Percentiles rank a stretch among this genome's conserved stretches.
Conservation (phyloP, 1,140 invertebrate genomes). For the Drosophila tristis region DNA sequence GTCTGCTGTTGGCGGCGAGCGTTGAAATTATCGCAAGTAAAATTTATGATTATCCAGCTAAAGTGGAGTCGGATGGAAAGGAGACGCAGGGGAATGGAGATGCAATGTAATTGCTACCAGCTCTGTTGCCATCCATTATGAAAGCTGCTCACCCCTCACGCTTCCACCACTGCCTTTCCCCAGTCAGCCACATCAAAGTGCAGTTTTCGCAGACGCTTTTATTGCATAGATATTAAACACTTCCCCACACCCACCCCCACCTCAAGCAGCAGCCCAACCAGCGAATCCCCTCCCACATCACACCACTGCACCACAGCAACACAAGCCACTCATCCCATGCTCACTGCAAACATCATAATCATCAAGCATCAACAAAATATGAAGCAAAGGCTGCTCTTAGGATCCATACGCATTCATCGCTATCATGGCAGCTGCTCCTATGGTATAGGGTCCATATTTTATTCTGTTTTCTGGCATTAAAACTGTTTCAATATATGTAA, state of each 20-base stretch:
- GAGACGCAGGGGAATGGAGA: not conserved
- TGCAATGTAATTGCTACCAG: constrained; percentile 5
- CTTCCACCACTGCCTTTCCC: not conserved
- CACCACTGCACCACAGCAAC: too few relatives aligned
- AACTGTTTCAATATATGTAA: too few relatives aligned
- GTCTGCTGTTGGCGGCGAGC: too few relatives aligned
- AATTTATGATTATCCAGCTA: constrained; percentile 35
- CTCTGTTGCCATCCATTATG: constrained; percentile 18
- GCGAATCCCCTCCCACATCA: too few relatives aligned
- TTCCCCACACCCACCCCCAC: not conserved
- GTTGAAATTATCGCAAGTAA: constrained; percentile 25
- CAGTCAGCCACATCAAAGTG: constrained; percentile 34
- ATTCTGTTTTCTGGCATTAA: too few relatives aligned
- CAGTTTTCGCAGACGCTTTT: constrained; percentile 45
- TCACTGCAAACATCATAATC: constrained; percentile 12
- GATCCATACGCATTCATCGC: too few relatives aligned
- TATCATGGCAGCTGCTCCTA: too few relatives aligned
- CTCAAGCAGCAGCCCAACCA: not conserved
- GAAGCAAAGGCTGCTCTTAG: too few relatives aligned
- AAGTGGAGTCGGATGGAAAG: constrained; percentile 11
- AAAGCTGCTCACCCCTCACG: not conserved
- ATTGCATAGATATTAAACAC: constrained; percentile 44
- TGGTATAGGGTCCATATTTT: too few relatives aligned
- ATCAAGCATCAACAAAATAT: not conserved
- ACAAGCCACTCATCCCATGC: constrained; percentile 22